Conservation (phyloP, 2,888 invertebrate species). For the Hirtodrosophila alboralis region DNA sequence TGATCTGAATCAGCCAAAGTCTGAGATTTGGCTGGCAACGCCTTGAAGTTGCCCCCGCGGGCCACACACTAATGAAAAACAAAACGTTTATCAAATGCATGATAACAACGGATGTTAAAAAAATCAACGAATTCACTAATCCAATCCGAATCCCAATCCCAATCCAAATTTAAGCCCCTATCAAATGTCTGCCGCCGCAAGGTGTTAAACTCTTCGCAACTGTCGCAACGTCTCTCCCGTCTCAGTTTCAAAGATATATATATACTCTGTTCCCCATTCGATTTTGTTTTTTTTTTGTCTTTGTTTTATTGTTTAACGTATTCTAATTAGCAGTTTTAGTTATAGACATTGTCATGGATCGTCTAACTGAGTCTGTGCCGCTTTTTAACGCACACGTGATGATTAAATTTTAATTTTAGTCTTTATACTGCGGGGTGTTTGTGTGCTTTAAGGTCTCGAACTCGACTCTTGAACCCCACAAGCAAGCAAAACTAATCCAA, state of each 20-base stretch:
- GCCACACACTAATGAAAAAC: slow-evolving; percentile 63
- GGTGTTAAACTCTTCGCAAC: slow-evolving; percentile 73
- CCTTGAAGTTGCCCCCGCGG: slow-evolving; percentile 18
- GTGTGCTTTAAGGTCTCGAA: slow-evolving; percentile 47
- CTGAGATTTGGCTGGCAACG: slow-evolving; percentile 17
- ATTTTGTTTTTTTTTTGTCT: too few species aligned
- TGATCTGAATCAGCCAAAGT: slow-evolving; percentile 48
- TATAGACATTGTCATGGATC: slow-evolving; percentile 46
- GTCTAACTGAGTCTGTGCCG: slow-evolving; percentile 31
- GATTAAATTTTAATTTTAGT: slow-evolving; percentile 78
- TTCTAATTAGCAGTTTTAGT: slow-evolving; percentile 74
- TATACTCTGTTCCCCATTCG: slow-evolving; percentile 18
- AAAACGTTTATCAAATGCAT: slow-evolving; percentile 78
- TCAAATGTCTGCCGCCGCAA: slow-evolving; percentile 53
- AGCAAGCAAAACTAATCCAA: slow-evolving; percentile 76
- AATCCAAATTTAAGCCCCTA: slow-evolving; percentile 31
- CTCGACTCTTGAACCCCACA: slow-evolving; percentile 53
- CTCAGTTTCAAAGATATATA: background rate
- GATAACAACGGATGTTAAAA: slow-evolving; percentile 65
- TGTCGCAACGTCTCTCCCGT: slow-evolving; percentile 43
- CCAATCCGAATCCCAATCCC: slow-evolving; percentile 9
- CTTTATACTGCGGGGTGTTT: slow-evolving; percentile 40
- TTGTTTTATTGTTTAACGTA: slow-evolving; percentile 79
- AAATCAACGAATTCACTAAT: slow-evolving; percentile 10
- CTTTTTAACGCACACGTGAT: slow-evolving; percentile 78